phyloP scores from a whole-genome alignment of 2,113 vertebrate genomes.

The Campylomormyrus tamandua region DNA sequence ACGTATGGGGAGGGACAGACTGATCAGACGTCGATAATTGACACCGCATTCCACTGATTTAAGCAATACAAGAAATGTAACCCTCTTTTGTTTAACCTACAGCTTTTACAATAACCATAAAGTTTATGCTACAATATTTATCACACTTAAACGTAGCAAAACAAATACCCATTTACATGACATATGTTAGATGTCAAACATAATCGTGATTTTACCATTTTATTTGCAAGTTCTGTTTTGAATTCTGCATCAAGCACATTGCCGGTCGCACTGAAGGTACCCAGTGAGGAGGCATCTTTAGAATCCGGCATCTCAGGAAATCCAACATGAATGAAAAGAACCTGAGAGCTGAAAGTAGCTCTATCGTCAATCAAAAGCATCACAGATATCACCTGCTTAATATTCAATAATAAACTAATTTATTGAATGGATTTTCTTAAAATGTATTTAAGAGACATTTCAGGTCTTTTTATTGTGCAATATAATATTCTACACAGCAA shows the following conservation, averaged over 20 bases:
- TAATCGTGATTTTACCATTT: background rate
- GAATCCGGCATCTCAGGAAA: background rate
- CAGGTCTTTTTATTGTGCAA: slow-evolving; percentile 11
- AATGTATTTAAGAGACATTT: background rate
- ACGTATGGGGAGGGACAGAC: background rate
- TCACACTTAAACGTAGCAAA: background rate
- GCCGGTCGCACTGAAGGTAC: background rate
- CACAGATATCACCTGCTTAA: background rate
- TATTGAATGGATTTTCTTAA: slow-evolving; percentile 12
- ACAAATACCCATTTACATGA: background rate
- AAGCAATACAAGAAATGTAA: background rate
- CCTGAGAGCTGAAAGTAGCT: background rate
- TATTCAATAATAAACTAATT: slow-evolving; percentile 25
- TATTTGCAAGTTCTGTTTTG: background rate
- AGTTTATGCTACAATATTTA: background rate
- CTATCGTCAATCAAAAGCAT: background rate
- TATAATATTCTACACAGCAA: slow-evolving; percentile 11
- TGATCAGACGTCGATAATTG: background rate
- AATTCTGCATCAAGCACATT: background rate
- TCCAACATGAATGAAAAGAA: background rate
- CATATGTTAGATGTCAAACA: background rate
- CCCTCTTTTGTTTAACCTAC: background rate
- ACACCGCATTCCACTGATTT: background rate
- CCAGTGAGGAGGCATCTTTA: background rate
- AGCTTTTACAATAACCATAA: background rate